These are phyloP conservation scores for Nannospalax galili DNA, from an alignment of 2,113 vertebrate species.

Conservation along the genomic window DNA sequence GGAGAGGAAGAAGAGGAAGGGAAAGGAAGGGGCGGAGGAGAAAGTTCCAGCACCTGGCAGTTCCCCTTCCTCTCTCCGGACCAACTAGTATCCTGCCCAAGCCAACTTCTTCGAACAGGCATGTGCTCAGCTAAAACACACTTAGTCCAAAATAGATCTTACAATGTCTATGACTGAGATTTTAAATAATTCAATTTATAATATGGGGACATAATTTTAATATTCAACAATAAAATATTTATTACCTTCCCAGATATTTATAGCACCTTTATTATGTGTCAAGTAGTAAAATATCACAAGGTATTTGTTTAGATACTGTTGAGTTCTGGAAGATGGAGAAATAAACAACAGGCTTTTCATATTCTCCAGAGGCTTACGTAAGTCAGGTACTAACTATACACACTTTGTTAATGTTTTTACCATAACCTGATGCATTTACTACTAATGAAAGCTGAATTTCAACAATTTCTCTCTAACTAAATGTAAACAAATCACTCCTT, in stretches of 20 bases:
- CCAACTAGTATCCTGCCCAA: background rate
- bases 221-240: background rate
- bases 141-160: background rate
- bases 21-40: too few relatives aligned
- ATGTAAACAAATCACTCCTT: background rate
- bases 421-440: background rate
- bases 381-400: background rate
- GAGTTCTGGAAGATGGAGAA: background rate
- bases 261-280: background rate
- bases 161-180: background rate
- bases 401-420: background rate
- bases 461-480: background rate
- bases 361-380: background rate
- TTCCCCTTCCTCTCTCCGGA: background rate
- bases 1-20: background rate
- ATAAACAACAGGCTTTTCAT: background rate
- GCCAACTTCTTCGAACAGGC: background rate
- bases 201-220: background rate
- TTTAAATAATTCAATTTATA: background rate
- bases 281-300: background rate
- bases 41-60: background rate
- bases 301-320: background rate
- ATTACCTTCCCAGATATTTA: background rate
- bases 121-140: background rate
- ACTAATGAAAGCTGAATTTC: background rate